Base-by-base conservation (phyloP, 2,888 invertebrate genomes). In the Cetonia aurata region DNA sequence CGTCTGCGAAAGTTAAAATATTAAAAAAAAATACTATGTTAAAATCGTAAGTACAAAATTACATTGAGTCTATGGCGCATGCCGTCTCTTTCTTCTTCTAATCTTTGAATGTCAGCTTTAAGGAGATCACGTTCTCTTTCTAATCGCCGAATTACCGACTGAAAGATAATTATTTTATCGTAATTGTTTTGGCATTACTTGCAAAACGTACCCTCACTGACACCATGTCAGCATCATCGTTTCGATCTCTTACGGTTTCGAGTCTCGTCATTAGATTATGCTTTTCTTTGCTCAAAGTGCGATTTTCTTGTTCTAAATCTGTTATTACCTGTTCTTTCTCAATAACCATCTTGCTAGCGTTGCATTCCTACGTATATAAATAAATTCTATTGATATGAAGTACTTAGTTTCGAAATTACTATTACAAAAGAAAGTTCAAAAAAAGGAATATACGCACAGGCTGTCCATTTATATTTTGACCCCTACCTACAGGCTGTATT, bases 41-140 rank as follows among this genome's bases (percentile, higher is more conserved):
- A 37, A 33, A 37, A 37, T 37, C 37, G 6, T 0, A 67, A 31
- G 31, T 12, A 8, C 10, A 44, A 8, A 19, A 79, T 78, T 81
- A 88, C 87, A 81, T 89, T 86, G 0, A 90, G 83, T 79, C 88
- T 86, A 72, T 89, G 86, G 33, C 88, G 86, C 9, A 91, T 79
- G 0, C 86, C 84, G 77, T 89, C 87, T 46, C 89, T 85, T 80
- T 92, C 91, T 76, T 87, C 86, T 72, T 88, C 87, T n/a, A 90
- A 77, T 42, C 89, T 85, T 70, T 86, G 85, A 9, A 89, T 81
- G 74, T 90, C 90, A 0, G 84, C 83, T 73, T 86, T 85, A 1
- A 87, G 85, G 6, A 86, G 75, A 76, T 91, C 89, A 48, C 88
- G 84, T 81, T 91, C 91, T 37, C 85, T 83, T 77, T 86, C 85